Base-by-base conservation (phyloP, 37 sponge, comb jelly and placozoan species). In the Cladorhizidae sp. region DNA sequence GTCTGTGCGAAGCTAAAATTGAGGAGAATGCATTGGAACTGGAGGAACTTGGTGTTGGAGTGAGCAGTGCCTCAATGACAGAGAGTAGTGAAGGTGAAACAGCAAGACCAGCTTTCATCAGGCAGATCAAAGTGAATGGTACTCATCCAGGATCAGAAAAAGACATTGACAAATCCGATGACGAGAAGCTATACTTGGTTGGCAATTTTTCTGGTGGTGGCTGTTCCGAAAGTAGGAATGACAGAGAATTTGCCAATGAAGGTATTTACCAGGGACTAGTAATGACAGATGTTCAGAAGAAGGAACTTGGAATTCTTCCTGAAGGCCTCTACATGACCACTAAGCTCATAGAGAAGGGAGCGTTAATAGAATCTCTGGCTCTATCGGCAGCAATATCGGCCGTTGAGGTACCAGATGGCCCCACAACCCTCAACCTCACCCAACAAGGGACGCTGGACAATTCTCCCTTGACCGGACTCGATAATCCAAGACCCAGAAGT, bases 281-380 rank as follows among this genome's bases (percentile, higher is more conserved):
- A 2, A 74, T 80, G 57, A 79, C 79, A 5, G 82, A 87, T 36
- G 23, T 1, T 15, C 54, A 80, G 58, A 57, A 57, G 35, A 55
- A 62, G 49, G 17, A 39, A 1, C 57, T 76, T 11, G 80, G 77
- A 1, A 87, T 87, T 0, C 9, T 87, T 11, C 88, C 88, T 12
- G 82, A 75, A 50, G 56, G 63, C 21, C n/a, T 87, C 45, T 80
- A 75, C 64, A 81, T 87, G 82, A 87, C 88, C 6, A 51, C 75
- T 1, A 67, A 57, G 12, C 77, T 76, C 15, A n/a, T 76, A 22
- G 23, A 76, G 77, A 76, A 59, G 2, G 36, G 55, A 42, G 74
- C 45, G 21, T 1, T 32, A 2, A 38, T 49, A 36, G 72, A 71
- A 39, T 37, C 69, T 21, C 39, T 38, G 6, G 11, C 72, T 22